These are phyloP conservation scores for Epinephelus awoara DNA, from an alignment of 2,797 vertebrate genomes.

Conservation along the genomic window DNA sequence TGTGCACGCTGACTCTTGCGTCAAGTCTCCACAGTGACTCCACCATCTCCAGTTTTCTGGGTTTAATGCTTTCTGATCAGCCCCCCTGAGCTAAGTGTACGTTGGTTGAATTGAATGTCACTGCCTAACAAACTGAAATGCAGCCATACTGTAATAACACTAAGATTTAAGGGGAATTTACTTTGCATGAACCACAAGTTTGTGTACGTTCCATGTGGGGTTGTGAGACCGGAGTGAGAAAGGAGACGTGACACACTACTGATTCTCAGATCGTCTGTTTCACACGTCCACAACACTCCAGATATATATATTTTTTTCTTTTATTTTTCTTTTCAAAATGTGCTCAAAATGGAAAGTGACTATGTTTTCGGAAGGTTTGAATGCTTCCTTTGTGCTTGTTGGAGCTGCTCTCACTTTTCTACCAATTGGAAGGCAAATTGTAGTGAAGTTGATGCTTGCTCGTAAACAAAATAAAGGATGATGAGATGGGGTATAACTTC, in stretches of 20 bases:
- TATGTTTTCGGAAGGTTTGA: constrained; percentile 75
- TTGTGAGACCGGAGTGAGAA: constrained; percentile 63
- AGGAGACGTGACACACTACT: constrained; percentile 76
- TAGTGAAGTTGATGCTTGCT: constrained; percentile 89
- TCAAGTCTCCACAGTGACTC: constrained; percentile 43
- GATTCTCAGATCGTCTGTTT: constrained; percentile 78
- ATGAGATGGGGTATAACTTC: constrained; percentile 81
- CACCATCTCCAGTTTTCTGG: constrained; percentile 53
- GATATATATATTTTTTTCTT: constrained; percentile 41
- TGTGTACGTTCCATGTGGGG: constrained; percentile 71
- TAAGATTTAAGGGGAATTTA: constrained; percentile 59
- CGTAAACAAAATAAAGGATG: constrained; percentile 89
- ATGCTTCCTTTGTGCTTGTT: constrained; percentile 86
- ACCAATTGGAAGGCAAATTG: constrained; percentile 83
- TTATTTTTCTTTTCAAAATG: constrained; percentile 68
- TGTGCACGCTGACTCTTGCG: constrained; percentile 36
- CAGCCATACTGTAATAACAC: constrained; percentile 69
- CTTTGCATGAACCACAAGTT: constrained; percentile 81
- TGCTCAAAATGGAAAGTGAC: constrained; percentile 73
- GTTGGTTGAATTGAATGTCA: constrained; percentile 73
- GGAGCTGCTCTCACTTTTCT: constrained; percentile 88
- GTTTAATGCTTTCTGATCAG: constrained; percentile 47
- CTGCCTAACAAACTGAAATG: constrained; percentile 73
- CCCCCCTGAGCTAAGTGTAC: constrained; percentile 47
- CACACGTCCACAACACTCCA: constrained; percentile 76